Percentiles rank a stretch among this genome's conserved stretches.
Conservation (phyloP, 2,888 invertebrate genomes). For the Ceramica pisi region DNA sequence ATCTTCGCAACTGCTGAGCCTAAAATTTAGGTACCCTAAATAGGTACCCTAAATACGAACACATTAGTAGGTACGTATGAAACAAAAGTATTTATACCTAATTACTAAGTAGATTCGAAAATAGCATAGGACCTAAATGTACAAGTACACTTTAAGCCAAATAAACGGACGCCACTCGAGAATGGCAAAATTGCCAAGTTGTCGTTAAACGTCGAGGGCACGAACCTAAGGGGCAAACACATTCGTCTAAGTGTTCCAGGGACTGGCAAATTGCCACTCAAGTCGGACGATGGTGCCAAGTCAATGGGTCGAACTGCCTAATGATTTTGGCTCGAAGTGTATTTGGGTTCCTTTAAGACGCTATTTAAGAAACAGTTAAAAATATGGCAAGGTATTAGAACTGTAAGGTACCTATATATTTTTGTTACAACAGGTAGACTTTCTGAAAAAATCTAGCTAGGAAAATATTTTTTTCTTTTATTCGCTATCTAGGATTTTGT, state of each 20-base stretch:
- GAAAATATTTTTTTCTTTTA: too few relatives aligned
- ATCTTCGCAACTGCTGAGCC: too few relatives aligned
- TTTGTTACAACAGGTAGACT: not conserved
- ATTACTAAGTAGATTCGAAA: not conserved
- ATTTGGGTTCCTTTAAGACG: constrained; percentile 40
- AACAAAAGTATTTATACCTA: not conserved
- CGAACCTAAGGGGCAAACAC: constrained; percentile 80
- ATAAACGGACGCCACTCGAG: constrained; percentile 72
- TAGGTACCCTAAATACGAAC: too few relatives aligned
- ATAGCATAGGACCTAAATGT: constrained; percentile 20
- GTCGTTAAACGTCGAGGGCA: constrained; percentile 66
- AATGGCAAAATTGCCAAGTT: constrained; percentile 82
- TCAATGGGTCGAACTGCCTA: constrained; percentile 67
- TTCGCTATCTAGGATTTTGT: too few relatives aligned
- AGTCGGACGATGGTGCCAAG: constrained; percentile 69
- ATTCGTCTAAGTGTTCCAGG: constrained; percentile 82
- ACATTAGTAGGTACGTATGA: not conserved
- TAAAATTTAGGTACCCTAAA: too few relatives aligned
- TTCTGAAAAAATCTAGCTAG: not conserved
- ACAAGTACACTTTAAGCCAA: constrained; percentile 59
- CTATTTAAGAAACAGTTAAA: not conserved
- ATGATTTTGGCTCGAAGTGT: constrained; percentile 73
- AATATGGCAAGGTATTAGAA: too few relatives aligned
- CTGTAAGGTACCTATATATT: too few relatives aligned
- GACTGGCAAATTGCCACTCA: constrained; percentile 85